Base-by-base conservation (phyloP, 1,140 invertebrate genomes). In the Drosophila gunungcola region DNA sequence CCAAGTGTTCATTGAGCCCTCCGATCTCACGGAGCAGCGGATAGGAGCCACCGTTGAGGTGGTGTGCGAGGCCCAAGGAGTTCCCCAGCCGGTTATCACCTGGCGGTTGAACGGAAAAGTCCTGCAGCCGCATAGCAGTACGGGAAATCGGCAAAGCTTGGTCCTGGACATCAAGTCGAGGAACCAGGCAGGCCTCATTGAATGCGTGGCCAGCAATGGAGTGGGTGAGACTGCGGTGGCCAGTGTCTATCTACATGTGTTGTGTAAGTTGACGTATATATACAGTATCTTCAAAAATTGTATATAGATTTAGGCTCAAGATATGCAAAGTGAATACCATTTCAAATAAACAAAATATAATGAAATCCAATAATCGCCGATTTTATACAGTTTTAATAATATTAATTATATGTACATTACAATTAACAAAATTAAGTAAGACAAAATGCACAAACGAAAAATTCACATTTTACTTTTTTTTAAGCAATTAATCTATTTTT, bases 121-220 rank as follows among this genome's bases (percentile, higher is more conserved):
- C 0, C 29, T 91, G 89, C 95, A 95, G 91, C 90, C 93, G 45
- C 68, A 82, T 93, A 94, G 78, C 93, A 94, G 61, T 89, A 58
- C 96, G 11, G 94, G 95, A 27, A 94, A 95, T 58, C 93, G 95
- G 41, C 93, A 94, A 41, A 93, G 94, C 61, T 92, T 96, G 57
- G 93, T 94, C 72, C 96, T 97, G 91, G 94, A 94, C 7, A 96
- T 96, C 1, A 95, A 95, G 49, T 94, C 94, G 57, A 92, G 95
- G 11, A 93, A 93, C 60, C 92, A 96, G 64, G 94, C 95, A 0
- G 96, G 96, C 0, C 92, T 93, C 2, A 97, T 97, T 75, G 95
- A 95, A 67, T 97, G 96, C 81, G 85, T 94, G 0, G 96, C 95
- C 0, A 93, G 91, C 49, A 97, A 97, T 90, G 95, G 95, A 10